Conservation (phyloP, 2,113 vertebrate species). For the Halcyon senegalensis region DNA sequence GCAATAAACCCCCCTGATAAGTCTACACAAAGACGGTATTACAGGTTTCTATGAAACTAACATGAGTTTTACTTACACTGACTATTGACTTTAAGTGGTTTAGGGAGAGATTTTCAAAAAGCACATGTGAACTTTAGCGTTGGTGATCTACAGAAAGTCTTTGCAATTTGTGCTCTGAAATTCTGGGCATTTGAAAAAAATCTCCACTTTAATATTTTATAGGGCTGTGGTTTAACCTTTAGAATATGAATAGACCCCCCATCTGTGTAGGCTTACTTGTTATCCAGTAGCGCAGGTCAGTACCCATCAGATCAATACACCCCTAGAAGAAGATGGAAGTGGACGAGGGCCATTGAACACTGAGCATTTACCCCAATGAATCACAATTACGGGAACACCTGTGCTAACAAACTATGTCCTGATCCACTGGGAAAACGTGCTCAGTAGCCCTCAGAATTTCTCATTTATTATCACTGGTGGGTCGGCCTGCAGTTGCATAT, state of each 20-base stretch:
- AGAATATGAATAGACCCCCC: constrained; percentile 41
- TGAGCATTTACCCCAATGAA: constrained; percentile 71
- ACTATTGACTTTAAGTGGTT: not conserved
- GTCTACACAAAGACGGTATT: not conserved
- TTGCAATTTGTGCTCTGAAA: constrained; percentile 18
- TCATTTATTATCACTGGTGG: constrained; percentile 67
- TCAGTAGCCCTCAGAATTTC: constrained; percentile 71
- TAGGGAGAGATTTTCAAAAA: not conserved
- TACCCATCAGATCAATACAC: constrained; percentile 53
- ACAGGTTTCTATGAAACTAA: not conserved
- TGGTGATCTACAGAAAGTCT: not conserved
- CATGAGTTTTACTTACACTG: not conserved
- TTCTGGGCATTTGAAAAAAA: not conserved
- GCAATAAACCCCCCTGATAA: not conserved
- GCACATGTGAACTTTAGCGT: not conserved
- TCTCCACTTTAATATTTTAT: constrained; percentile 48
- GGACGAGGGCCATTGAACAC: constrained; percentile 66
- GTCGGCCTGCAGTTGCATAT: constrained; percentile 53
- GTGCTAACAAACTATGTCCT: constrained; percentile 75
- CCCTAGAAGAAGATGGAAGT: constrained; percentile 51
- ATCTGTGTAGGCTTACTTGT: constrained; percentile 29
- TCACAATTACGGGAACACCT: constrained; percentile 80
- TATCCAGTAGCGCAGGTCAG: constrained; percentile 35
- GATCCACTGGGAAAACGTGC: constrained; percentile 66
- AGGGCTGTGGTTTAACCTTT: constrained; percentile 46